Base-by-base conservation (phyloP, 2,888 invertebrate genomes). In the Drosophila merina region DNA sequence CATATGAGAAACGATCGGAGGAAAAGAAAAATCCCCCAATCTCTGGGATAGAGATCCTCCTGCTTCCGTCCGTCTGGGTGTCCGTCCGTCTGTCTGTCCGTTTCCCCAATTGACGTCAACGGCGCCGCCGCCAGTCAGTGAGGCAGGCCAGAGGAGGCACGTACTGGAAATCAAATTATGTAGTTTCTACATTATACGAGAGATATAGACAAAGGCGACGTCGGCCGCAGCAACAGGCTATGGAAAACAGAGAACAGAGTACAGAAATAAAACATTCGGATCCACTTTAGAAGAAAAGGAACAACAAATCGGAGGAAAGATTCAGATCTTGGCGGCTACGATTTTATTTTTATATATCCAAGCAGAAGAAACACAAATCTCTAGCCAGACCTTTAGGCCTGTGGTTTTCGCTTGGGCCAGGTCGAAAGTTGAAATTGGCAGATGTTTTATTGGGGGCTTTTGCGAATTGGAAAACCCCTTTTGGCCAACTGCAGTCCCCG, bases 131-230 rank as follows among this genome's bases (percentile, higher is more conserved):
- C 45, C 49, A 58, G 68, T 59, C 72, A 84, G 81, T 84, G 78
- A 68, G 82, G 82, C 82, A 80, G 84, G 81, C 79, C 74, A 31
- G 30, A 54, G 20, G 75, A 73, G 74, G 85, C 87, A 82, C 82
- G 87, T 82, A 84, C 82, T 86, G 87, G 82, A 86, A 84, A 86
- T 81, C 76, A 86, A 84, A 86, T 79, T 38, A 68, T 79, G 59
- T 79, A 67, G 58, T 58, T 72, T 72, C 54, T 42, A 51, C 52
- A 64, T 20, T 62, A 33, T 67, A 20, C 20, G 20, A 20, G 20
- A 20, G 20, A 20, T 20, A 55, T 40, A 67, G 52, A 67, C 55
- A 55, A 56, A 52, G 56, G 67, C 47, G n/a, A 36, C 57, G 28
- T 31, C 51, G 14, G 30, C 31, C 30, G 9, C 33, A 12, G 47